A percentile compares a stretch with the other conserved stretches of the same genome.
Evolutionary conservation across 2,888 invertebrate species (phyloP).

Genomic region (Nezara viridula): DNA sequence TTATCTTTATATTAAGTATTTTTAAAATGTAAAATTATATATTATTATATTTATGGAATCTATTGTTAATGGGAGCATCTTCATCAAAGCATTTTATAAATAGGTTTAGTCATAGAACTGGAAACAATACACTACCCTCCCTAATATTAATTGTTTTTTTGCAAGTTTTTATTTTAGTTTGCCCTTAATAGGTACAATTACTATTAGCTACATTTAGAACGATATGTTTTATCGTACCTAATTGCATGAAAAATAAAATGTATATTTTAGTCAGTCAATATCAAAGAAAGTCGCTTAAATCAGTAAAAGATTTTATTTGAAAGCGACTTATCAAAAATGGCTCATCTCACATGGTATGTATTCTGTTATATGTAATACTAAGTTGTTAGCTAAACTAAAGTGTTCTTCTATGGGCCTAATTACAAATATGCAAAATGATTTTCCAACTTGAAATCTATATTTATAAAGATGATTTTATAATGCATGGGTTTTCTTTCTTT

Average conservation of each 20-base stretch:
- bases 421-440: not conserved
- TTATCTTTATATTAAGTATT: not conserved
- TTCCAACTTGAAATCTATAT: not conserved
- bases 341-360: constrained; percentile 34
- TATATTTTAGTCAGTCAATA: not conserved
- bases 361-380: constrained; percentile 17
- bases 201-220: not conserved
- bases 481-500: constrained; percentile 39
- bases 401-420: constrained; percentile 22
- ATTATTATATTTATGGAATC: not conserved
- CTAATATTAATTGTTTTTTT: not conserved
- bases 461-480: not conserved
- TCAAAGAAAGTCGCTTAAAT: not conserved
- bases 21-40: not conserved
- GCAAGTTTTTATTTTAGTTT: constrained; percentile 28
- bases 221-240: not conserved
- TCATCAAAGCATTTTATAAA: constrained; percentile 39
- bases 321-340: constrained; percentile 31
- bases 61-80: constrained; percentile 54
- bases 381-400: constrained; percentile 10
- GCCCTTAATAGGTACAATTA: constrained; percentile 14
- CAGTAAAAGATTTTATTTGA: constrained; percentile 29
- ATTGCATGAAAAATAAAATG: constrained; percentile 28
- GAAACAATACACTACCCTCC: constrained; percentile 58
- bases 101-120: constrained; percentile 18